phyloP scores from a whole-genome alignment of 2,797 vertebrate genomes.

The Pelobates cultripes region DNA sequence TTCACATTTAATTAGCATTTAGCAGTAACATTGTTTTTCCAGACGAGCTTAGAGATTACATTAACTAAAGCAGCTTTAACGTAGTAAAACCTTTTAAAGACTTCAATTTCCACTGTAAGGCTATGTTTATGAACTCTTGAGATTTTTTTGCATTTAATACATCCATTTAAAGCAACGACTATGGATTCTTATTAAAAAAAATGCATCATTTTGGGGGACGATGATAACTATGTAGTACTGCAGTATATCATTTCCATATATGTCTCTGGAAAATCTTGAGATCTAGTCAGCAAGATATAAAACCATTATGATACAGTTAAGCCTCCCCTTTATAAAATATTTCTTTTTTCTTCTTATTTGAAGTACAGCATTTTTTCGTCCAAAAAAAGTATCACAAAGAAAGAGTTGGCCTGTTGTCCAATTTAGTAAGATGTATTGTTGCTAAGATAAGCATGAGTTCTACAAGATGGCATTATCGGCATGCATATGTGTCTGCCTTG shows the following conservation, averaged over 20 bases:
- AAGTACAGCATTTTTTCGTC: no score
- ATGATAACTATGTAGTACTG: no score
- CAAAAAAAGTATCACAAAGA: no score
- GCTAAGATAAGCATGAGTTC: slow-evolving; percentile 31
- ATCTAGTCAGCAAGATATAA: no score
- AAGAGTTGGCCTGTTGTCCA: neutral
- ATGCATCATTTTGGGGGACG: no score
- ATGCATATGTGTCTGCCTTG: slow-evolving; percentile 14
- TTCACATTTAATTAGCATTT: neutral
- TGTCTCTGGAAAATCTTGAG: no score
- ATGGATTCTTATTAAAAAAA: no score
- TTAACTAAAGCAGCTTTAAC: slow-evolving; percentile 2
- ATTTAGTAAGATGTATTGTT: neutral
- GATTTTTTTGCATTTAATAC: neutral
- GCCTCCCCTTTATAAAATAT: no score
- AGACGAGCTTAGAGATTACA: neutral
- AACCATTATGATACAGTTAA: no score
- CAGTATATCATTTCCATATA: no score
- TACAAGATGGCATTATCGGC: slow-evolving; percentile 36
- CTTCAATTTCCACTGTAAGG: neutral
- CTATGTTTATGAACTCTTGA: neutral
- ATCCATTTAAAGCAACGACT: neutral
- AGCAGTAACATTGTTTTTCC: neutral
- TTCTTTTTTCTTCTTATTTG: no score
- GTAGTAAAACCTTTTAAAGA: neutral